Evolutionary conservation across 1,140 invertebrate species (phyloP), one percentile per base, ranked within the genome.

Genomic region (Drosophila dunni): DNA sequence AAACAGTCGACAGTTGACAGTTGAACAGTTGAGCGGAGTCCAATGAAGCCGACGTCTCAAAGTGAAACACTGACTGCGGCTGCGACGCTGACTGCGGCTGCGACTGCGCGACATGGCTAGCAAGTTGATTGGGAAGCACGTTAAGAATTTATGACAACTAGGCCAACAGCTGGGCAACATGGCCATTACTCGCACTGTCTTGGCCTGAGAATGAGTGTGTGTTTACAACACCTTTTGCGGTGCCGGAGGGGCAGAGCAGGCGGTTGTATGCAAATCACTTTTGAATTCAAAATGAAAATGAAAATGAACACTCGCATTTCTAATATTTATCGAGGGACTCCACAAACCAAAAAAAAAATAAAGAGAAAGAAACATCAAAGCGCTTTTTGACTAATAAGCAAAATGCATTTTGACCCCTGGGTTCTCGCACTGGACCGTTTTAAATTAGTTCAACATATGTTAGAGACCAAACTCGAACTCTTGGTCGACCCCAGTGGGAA

Each of bases 211-310:
- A 33, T 61, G 11, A n/a, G 15, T 33, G 33, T 42, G 36, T 63
- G 51, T 51, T 75, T 63, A 75, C 62, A 76, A 76, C 74, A 76
- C 74, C 68, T 72, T 67, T 42, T 51, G 17, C 36, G 54, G 44
- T 2, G 20, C n/a, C 10, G 36, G 2, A 13, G 6, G 20, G 8
- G 11, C 13, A 60, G 46, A 36, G 45, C 50, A 33, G 13, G 61
- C 53, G 40, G 66, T n/a, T 7, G 45, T 65, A 86, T 86, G 83
- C 83, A 86, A 86, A 86, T 86, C 79, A 83, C 54, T 83, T 83
- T 77, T 64, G 53, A 70, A 75, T 56, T 56, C 48, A 76, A 75
- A 78, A 62, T 45, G 66, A 71, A 78, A 85, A 70, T 38, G 78
- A 65, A 80, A 80, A 77, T 67, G 62, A 65, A 53, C 61, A 46